Evolutionary conservation across 2,888 invertebrate species (phyloP), one percentile per base, ranked within the genome.

Genomic region (Brachyptera putata): DNA sequence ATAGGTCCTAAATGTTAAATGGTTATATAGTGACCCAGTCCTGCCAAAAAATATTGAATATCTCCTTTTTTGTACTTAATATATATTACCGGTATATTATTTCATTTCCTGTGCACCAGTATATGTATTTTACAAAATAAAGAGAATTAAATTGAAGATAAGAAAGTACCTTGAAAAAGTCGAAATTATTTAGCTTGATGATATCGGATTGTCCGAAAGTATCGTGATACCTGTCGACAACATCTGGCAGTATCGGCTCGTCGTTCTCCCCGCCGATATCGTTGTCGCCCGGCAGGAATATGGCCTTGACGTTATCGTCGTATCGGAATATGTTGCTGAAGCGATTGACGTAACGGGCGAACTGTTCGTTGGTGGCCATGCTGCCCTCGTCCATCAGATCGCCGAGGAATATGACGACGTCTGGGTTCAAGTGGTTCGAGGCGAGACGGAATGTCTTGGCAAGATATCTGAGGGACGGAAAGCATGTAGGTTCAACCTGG

Each of bases 321-420:
- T 69, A 73, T 70, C 30, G 22, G 46, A 46, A 89, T 68, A 92
- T 85, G 64, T 75, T 73, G 57, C 80, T 79, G 68, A 98, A 84
- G 71, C 96, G 81, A 62, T 82, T 76, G 25, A 86, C 83, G 75
- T 95, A 95, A 61, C 77, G 75, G 65, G 84, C 76, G 74, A 87
- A 96, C 70, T 91, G 85, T 55, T 80, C 77, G 61, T 80, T 76
- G 1, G 81, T 81, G 1, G 94, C 85, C 61, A 85, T 81, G 61
- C 91, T 91, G 0, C 96, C 97, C 77, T 98, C 98, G 71, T 98
- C 96, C 79, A 95, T 87, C 55, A 97, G 78, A 75, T 98, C 98
- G 1, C 98, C 98, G 59, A 98, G 78, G 75, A 93, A 97, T 46
- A 93, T 82, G 53, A 97, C 79, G 13, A 92, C 80, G 75, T 96